A percentile compares a stretch with the other conserved stretches of the same genome.
phyloP scores from a whole-genome alignment of 2,888 invertebrate species.

The Tachina lurida region DNA sequence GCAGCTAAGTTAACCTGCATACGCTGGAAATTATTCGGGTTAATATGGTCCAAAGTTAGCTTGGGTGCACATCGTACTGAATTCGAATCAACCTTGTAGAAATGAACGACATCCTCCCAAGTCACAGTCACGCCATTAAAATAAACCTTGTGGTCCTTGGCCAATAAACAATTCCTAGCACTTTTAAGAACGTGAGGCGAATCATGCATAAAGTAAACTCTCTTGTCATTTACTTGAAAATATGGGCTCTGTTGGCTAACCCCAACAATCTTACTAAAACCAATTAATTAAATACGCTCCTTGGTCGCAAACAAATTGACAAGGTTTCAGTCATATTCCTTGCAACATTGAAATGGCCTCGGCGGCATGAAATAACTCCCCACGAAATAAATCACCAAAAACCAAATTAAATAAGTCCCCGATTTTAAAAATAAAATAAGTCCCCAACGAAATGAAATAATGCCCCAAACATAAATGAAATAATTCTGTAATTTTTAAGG shows the following conservation, averaged over 20 bases:
- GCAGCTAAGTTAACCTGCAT: slow-evolving; percentile 21
- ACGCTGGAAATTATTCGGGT: slow-evolving; percentile 9
- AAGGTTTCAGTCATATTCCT: slow-evolving; percentile 2
- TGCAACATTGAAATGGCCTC: slow-evolving; percentile 1
- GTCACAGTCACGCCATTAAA: neutral
- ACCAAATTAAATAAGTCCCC: too few relatives aligned
- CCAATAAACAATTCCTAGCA: neutral
- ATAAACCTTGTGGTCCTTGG: neutral
- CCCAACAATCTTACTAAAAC: neutral
- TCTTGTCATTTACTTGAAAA: neutral
- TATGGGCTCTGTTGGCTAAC: neutral
- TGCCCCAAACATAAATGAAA: too few relatives aligned
- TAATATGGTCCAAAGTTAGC: neutral
- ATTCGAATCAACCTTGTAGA: too few relatives aligned
- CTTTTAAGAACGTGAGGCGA: neutral
- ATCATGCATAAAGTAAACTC: neutral
- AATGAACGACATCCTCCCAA: neutral
- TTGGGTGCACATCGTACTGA: too few relatives aligned
- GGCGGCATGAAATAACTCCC: too few relatives aligned
- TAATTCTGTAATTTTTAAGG: too few relatives aligned
- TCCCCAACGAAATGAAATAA: too few relatives aligned
- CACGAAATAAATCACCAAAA: too few relatives aligned
- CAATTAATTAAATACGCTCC: neutral
- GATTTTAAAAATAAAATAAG: too few relatives aligned
- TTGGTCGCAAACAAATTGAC: neutral